phyloP scores from a whole-genome alignment of 2,888 invertebrate genomes.

The Dioctria rufipes region DNA sequence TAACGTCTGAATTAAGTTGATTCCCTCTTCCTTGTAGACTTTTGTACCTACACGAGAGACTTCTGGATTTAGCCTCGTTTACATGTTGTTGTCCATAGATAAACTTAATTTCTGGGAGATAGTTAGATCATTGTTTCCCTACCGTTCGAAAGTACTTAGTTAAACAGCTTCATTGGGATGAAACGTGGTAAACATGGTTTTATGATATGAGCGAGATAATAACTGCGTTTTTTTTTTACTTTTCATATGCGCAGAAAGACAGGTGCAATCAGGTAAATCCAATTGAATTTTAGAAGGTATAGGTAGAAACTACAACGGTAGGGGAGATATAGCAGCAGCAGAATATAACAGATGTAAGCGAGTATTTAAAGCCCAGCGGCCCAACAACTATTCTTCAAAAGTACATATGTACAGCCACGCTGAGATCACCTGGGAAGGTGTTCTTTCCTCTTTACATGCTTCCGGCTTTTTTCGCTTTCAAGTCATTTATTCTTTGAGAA shows the following conservation, averaged over 20 bases:
- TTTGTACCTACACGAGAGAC: not conserved
- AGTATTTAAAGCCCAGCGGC: not conserved
- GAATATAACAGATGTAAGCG: conserved; percentile 19
- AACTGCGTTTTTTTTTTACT: not conserved
- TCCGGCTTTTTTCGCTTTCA: conserved; percentile 10
- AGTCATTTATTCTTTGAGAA: not conserved
- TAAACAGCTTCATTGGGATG: no score
- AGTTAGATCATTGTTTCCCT: not conserved
- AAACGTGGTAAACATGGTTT: not conserved
- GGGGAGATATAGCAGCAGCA: not conserved
- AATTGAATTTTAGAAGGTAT: not conserved
- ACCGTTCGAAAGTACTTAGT: not conserved
- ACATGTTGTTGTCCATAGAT: not conserved
- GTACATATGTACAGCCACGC: not conserved
- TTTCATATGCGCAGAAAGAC: not conserved
- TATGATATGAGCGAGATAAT: not conserved
- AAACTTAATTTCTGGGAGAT: not conserved
- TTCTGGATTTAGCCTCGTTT: not conserved
- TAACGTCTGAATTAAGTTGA: conserved; percentile 2
- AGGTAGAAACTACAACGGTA: not conserved
- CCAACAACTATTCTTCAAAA: not conserved
- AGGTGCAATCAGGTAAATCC: conserved; percentile 36
- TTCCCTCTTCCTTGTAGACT: not conserved
- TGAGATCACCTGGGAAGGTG: conserved; percentile 1
- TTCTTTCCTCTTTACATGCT: conserved; percentile 7